Conservation (phyloP, 1,140 invertebrate species). For the Ericerus pela region DNA sequence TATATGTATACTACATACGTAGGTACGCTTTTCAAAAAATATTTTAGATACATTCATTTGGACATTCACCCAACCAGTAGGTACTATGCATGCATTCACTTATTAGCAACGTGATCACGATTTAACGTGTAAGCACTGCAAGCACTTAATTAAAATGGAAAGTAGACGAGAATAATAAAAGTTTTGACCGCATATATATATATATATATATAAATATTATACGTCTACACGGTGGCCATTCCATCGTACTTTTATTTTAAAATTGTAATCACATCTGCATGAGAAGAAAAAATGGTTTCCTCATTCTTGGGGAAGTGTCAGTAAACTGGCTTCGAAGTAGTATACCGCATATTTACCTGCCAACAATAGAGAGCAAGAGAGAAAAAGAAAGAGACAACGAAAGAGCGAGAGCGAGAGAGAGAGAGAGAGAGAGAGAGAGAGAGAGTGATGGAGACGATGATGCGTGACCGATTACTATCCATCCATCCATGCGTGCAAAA, state of each 20-base stretch:
- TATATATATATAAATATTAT: background rate
- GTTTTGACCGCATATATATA: background rate
- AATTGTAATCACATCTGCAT: slow-evolving; percentile 4
- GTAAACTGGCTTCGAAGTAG: background rate
- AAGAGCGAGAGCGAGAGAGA: no score
- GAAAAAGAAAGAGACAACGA: no score
- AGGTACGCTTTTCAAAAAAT: no score
- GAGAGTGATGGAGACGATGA: slow-evolving; percentile 3
- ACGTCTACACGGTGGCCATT: no score
- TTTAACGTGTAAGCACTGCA: no score
- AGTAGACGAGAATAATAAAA: slow-evolving; percentile 2
- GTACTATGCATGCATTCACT: background rate
- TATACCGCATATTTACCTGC: background rate
- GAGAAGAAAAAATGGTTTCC: slow-evolving; percentile 9
- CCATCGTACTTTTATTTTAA: no score
- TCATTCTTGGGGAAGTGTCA: slow-evolving; percentile 9
- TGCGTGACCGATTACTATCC: background rate
- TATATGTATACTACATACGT: no score
- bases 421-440: no score
- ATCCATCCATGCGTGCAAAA: slow-evolving; percentile 3
- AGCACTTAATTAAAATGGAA: slow-evolving; percentile 8
- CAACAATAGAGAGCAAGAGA: slow-evolving; percentile 2
- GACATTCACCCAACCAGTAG: background rate
- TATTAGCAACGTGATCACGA: background rate
- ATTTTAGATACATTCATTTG: background rate